Evolutionary conservation across 2,797 vertebrate species (phyloP).

Genomic region (Stomatorhinus walkeri): DNA sequence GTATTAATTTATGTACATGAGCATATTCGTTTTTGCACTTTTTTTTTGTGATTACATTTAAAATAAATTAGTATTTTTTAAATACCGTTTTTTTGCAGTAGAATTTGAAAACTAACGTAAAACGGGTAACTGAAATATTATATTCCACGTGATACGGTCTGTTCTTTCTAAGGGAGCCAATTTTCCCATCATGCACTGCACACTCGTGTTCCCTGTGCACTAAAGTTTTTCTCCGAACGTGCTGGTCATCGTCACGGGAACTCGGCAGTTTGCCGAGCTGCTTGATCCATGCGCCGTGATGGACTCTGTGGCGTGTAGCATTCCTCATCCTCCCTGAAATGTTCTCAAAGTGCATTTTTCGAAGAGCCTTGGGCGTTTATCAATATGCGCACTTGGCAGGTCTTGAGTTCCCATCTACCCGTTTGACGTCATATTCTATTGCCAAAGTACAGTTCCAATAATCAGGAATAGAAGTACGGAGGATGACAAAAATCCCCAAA

Average conservation of each 20-base stretch:
- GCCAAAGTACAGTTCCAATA: not conserved
- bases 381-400: not conserved
- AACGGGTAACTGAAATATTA: not conserved
- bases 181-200: conserved; percentile 24
- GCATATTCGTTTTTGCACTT: not conserved
- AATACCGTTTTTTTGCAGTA: not conserved
- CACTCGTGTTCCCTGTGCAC: not conserved
- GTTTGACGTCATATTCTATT: not conserved
- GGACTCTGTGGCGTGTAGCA: not conserved
- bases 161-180: conserved; percentile 50
- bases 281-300: not conserved
- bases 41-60: not conserved
- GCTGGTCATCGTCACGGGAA: not conserved
- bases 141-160: not conserved
- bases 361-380: too few species aligned
- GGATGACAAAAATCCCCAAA: not conserved
- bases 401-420: not conserved
- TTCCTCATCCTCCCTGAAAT: not conserved
- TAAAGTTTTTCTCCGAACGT: not conserved
- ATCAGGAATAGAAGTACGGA: not conserved
- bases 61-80: not conserved
- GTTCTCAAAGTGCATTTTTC: not conserved
- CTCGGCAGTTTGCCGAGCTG: not conserved
- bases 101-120: conserved; percentile 24
- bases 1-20: not conserved